Evolutionary conservation across 2,113 vertebrate genomes (phyloP).

Genomic region (Oreotrochilus melanogaster): DNA sequence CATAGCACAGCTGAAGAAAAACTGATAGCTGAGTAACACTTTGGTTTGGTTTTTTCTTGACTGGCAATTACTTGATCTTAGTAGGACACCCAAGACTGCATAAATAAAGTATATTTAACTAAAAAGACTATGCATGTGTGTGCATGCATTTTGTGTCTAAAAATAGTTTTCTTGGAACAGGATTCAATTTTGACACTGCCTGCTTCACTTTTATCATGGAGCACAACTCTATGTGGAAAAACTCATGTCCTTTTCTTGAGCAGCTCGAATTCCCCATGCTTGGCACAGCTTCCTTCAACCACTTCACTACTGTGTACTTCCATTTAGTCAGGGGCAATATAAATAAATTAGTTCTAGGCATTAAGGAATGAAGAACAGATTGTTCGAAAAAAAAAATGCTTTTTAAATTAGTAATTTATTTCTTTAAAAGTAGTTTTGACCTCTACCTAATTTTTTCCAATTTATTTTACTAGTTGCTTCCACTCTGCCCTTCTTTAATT

Average conservation of each 20-base stretch:
- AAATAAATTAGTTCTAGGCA: not conserved
- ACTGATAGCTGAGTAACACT: not conserved
- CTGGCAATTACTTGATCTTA: constrained; percentile 9
- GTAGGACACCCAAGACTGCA: not conserved
- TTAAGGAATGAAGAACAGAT: constrained; percentile 8
- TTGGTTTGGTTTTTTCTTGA: not conserved
- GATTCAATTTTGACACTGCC: not conserved
- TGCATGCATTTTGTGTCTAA: constrained; percentile 32
- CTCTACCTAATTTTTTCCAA: not conserved
- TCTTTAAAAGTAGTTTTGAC: not conserved
- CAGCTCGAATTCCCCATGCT: not conserved
- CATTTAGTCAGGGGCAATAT: not conserved
- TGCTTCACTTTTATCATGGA: not conserved
- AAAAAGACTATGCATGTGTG: not conserved
- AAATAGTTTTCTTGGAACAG: constrained; percentile 48
- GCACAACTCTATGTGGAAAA: not conserved
- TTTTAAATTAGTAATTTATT: not conserved
- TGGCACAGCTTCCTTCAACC: not conserved
- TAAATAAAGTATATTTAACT: constrained; percentile 29
- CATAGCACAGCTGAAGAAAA: not conserved
- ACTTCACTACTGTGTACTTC: not conserved
- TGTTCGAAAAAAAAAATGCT: not conserved
- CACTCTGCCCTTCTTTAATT: not conserved
- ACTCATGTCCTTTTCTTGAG: not conserved
- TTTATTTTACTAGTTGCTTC: not conserved